These are phyloP conservation scores for Chrysopilus asiliformis DNA, from an alignment of 2,888 invertebrate species.

Conservation along the genomic window DNA sequence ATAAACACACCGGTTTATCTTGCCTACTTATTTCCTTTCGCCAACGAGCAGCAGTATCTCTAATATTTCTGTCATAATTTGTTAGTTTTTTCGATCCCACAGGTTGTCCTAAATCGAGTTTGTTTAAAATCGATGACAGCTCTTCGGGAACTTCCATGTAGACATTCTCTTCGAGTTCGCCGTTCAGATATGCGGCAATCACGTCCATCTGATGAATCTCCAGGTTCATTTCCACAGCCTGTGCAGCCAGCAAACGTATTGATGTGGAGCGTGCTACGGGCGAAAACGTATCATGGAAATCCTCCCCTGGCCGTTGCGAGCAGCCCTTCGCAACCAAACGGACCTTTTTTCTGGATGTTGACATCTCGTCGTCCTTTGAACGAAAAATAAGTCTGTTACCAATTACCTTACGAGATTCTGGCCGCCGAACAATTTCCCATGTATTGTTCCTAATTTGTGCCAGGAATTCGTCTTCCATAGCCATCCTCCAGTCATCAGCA, in stretches of 20 bases:
- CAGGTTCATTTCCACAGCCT: constrained; percentile 14
- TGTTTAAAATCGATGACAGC: no score
- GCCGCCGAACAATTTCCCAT: constrained; percentile 17
- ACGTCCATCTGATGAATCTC: constrained; percentile 16
- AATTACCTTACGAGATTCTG: constrained; percentile 16
- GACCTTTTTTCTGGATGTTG: constrained; percentile 20
- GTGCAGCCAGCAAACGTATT: constrained; percentile 15
- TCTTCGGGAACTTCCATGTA: no score
- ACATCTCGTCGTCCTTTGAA: constrained; percentile 19
- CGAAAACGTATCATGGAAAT: constrained; percentile 23
- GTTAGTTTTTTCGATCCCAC: no score
- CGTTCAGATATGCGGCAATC: constrained; percentile 17
- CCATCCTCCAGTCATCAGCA: no score
- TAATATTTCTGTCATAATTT: background rate
- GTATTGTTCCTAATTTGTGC: no score
- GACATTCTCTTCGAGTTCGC: constrained; percentile 15
- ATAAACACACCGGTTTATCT: constrained; percentile 12
- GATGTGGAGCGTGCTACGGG: constrained; percentile 19
- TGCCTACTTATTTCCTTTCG: background rate
- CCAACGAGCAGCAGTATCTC: background rate
- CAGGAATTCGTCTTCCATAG: no score
- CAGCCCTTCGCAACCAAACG: constrained; percentile 23
- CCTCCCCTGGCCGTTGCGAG: constrained; percentile 20
- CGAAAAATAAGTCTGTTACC: constrained; percentile 20
- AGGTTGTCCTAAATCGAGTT: no score